Conservation (phyloP, 2,797 vertebrate genomes). For the Pseudochirops cupreus region DNA sequence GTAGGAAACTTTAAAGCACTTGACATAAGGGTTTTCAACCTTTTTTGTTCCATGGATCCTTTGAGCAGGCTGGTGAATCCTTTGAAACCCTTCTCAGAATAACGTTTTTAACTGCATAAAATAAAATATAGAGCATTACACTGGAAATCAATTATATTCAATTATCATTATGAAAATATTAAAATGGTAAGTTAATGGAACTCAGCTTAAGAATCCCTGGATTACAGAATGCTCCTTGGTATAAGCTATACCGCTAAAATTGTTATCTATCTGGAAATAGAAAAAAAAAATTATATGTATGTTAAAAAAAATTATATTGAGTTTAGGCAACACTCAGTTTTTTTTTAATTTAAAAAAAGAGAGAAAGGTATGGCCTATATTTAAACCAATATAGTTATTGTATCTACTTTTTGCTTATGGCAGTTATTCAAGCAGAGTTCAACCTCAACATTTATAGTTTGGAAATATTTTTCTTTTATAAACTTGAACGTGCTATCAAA, state of each 20-base stretch:
- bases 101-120: not conserved
- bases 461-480: slow-evolving; percentile 55
- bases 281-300: not conserved
- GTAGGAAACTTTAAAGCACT: not conserved
- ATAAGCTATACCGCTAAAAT: not conserved
- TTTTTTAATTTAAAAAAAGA: not conserved
- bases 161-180: not conserved
- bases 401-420: not conserved
- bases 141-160: not conserved
- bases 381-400: not conserved
- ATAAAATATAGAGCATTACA: not conserved
- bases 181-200: not conserved
- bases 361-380: not conserved
- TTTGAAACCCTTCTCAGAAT: not conserved
- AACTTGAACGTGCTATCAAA: not conserved
- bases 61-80: not conserved
- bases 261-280: not conserved
- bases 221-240: not conserved
- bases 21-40: not conserved
- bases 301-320: not conserved
- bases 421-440: not conserved
- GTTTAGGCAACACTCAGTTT: not conserved
- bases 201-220: not conserved
- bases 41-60: not conserved
- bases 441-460: slow-evolving; percentile 26